Conservation (phyloP, 2,888 invertebrate genomes). For the Pseudanteris insignis region DNA sequence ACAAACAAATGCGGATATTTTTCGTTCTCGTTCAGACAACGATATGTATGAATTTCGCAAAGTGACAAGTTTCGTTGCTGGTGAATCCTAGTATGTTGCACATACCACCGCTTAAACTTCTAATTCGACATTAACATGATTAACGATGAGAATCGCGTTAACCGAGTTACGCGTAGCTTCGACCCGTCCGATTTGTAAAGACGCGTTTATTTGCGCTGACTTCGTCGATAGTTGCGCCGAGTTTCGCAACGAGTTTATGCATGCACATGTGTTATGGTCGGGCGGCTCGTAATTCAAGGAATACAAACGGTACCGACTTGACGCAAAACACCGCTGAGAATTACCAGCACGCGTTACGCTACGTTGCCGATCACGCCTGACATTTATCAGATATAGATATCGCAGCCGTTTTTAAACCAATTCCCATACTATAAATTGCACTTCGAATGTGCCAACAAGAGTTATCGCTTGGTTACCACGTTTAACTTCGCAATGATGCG, state of each 20-base stretch:
- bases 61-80: conserved; percentile 10
- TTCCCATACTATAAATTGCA: conserved; percentile 17
- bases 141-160: conserved; percentile 37
- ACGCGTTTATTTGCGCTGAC: conserved; percentile 44
- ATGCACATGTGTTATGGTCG: conserved; percentile 40
- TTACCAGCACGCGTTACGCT: conserved; percentile 31
- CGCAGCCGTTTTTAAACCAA: conserved; percentile 26
- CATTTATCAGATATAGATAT: conserved; percentile 40
- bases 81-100: conserved; percentile 7
- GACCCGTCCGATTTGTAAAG: conserved; percentile 41
- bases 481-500: too few species aligned
- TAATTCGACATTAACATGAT: conserved; percentile 40
- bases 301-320: conserved; percentile 39
- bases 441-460: conserved; percentile 1
- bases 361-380: conserved; percentile 30
- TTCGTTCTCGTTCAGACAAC: too few species aligned
- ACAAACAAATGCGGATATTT: too few species aligned
- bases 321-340: conserved; percentile 43
- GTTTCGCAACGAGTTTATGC: conserved; percentile 48
- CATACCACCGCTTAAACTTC: conserved; percentile 4
- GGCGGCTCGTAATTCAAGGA: conserved; percentile 42
- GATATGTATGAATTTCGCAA: not conserved
- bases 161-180: conserved; percentile 12
- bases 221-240: conserved; percentile 43
- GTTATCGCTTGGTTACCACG: not conserved